phyloP scores from a whole-genome alignment of 2,888 invertebrate genomes.

The Drosophila maculinotata region DNA sequence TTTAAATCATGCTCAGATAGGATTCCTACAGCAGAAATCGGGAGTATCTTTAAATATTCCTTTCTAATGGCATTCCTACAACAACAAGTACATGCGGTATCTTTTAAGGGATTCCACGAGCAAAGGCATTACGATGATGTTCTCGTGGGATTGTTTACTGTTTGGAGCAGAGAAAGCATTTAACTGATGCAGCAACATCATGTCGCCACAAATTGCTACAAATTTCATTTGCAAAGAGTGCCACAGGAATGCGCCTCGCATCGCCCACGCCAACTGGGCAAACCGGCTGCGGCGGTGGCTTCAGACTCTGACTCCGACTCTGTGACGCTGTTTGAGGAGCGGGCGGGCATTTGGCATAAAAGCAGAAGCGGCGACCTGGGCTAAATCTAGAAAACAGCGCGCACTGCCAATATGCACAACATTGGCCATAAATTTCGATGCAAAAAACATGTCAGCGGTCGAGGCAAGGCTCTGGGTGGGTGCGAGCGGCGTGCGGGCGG shows the following conservation, averaged over 20 bases:
- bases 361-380: conserved; percentile 73
- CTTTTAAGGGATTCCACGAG: too few species aligned
- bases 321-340: not conserved
- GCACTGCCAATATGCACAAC: conserved; percentile 72
- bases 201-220: conserved; percentile 68
- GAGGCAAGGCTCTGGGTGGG: conserved; percentile 8
- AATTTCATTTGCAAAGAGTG: conserved; percentile 67
- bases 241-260: conserved; percentile 73
- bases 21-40: not conserved
- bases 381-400: conserved; percentile 59
- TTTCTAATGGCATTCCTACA: not conserved
- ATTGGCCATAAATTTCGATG: conserved; percentile 74
- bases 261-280: conserved; percentile 46
- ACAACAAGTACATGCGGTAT: too few species aligned
- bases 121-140: not conserved
- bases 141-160: conserved; percentile 4
- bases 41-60: too few species aligned
- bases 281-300: conserved; percentile 43
- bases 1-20: too few species aligned
- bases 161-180: conserved; percentile 17
- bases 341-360: conserved; percentile 60
- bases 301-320: conserved; percentile 1
- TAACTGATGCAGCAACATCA: conserved; percentile 25
- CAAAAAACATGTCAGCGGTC: conserved; percentile 68
- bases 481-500: not conserved